Evolutionary conservation across 2,113 vertebrate species (phyloP), one percentile per base, ranked within the genome.

Genomic region (Chaetura pelagica): DNA sequence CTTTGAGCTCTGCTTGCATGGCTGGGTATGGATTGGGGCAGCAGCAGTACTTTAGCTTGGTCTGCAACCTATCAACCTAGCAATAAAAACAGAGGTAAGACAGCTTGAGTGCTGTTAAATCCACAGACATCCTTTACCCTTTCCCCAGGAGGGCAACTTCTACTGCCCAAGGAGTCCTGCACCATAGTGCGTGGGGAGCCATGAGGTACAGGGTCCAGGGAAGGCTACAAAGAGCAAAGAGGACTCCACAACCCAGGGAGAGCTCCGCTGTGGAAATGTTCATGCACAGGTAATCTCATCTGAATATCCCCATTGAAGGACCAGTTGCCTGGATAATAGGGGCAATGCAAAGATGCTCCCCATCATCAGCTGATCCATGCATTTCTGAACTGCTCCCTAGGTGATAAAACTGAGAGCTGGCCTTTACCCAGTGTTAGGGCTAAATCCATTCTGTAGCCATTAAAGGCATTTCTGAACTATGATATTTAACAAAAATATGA

Each of bases 201-300:
- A 7, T 1, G 21, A 74, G 54, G 52, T 34, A 58, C 0, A 0
- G 57, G 57, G 59, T 29, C 48, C 1, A 1, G n/a, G 38, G 26
- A 87, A 63, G 30, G n/a, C 16, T 64, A n/a, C 8, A 46, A 78
- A 62, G 22, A 42, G 17, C 4, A 0, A 87, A 54, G 26, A 23
- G 20, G 18, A 6, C 49, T 74, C 10, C 54, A 35, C 0, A 1
- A 82, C 26, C 30, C 78, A 19, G 52, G 59, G 40, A 68, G 23
- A 61, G 16, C 40, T 66, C 57, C 20, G 18, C 73, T 66, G 34
- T 44, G 34, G 62, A 68, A 87, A 44, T 21, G 44, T 21, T 79
- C 20, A 10, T 11, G 27, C 48, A 73, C 52, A 91, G 29, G 8
- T 30, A 67, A 4, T 13, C 26, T 61, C 68, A 57, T 34, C 29